phyloP scores from a whole-genome alignment of 2,113 vertebrate species.

The Hylia prasina region DNA sequence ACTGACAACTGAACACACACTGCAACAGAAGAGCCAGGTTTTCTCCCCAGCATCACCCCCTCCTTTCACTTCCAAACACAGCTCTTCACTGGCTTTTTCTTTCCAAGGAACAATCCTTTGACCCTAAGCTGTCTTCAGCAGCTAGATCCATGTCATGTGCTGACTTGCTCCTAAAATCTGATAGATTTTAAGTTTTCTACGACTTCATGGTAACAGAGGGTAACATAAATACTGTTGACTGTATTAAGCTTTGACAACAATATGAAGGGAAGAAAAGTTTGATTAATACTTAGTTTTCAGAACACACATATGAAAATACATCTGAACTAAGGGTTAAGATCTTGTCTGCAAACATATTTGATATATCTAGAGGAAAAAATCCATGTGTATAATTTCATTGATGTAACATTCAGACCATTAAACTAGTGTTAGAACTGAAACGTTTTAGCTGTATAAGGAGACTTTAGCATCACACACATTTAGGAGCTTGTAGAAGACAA shows the following conservation, averaged over 20 bases:
- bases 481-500: neutral
- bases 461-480: neutral
- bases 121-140: neutral
- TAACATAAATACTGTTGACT: neutral
- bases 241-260: neutral
- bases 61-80: neutral
- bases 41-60: neutral
- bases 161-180: neutral
- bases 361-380: neutral
- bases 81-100: neutral
- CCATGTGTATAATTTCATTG: neutral
- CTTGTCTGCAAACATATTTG: neutral
- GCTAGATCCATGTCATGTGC: fast-evolving
- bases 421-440: neutral
- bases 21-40: neutral
- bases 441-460: neutral
- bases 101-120: neutral
- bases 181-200: neutral
- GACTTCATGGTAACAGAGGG: neutral
- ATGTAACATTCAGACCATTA: neutral
- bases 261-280: neutral
- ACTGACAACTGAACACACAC: neutral
- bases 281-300: neutral
- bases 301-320: neutral
- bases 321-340: neutral